Conservation (phyloP, 2,888 invertebrate genomes). For the Pegoplata infirma region DNA sequence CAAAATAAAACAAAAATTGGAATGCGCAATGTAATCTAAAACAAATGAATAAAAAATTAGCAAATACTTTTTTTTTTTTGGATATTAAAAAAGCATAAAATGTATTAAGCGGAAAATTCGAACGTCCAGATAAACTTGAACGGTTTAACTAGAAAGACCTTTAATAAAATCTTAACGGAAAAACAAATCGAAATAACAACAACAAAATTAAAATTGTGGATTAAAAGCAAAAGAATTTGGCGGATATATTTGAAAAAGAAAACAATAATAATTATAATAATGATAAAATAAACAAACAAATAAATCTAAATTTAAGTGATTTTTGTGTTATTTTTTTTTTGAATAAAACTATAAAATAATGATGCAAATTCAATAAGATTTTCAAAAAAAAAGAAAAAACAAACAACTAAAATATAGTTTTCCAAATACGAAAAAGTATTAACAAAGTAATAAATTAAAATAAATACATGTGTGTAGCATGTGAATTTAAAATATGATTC, state of each 20-base stretch:
- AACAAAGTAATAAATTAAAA: neutral
- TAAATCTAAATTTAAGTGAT: constrained; percentile 7
- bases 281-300: constrained; percentile 24
- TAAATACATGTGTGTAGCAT: neutral
- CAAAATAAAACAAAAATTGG: constrained; percentile 1
- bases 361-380: neutral
- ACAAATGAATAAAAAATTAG: constrained; percentile 37
- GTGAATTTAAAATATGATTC: neutral
- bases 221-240: neutral
- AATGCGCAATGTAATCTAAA: constrained; percentile 39
- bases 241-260: constrained; percentile 9
- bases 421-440: constrained; percentile 1
- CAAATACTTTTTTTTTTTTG: constrained; percentile 37
- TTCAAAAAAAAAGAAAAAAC: neutral
- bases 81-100: constrained; percentile 48
- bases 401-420: neutral
- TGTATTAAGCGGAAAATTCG: constrained; percentile 53
- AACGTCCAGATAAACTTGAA: constrained; percentile 53
- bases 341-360: constrained; percentile 2
- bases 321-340: neutral
- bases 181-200: neutral
- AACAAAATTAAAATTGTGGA: neutral
- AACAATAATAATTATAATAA: constrained; percentile 3
- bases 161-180: constrained; percentile 4
- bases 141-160: constrained; percentile 42